phyloP scores from a whole-genome alignment of 2,797 vertebrate species.

The Melanotaenia pygmaea region DNA sequence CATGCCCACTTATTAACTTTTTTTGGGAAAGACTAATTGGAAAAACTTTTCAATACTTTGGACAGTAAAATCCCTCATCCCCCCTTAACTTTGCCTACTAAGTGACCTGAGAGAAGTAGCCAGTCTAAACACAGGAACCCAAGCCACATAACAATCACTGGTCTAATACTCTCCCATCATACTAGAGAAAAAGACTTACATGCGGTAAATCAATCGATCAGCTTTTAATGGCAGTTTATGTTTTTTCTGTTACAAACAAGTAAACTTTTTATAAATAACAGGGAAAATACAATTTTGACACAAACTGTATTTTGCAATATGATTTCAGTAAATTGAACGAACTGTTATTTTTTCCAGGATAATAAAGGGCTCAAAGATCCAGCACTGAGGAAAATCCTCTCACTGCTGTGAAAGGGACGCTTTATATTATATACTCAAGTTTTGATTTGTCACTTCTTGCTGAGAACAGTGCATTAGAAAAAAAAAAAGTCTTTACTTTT shows the following conservation, averaged over 20 bases:
- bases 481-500: neutral
- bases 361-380: constrained; percentile 37
- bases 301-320: constrained; percentile 17
- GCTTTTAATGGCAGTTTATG: neutral
- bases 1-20: no score
- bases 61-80: no score
- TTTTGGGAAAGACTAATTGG: no score
- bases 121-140: no score
- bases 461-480: neutral
- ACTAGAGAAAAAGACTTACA: no score
- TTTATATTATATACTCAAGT: constrained; percentile 19
- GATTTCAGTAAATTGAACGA: constrained; percentile 25
- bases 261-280: constrained; percentile 4
- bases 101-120: no score
- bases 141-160: no score
- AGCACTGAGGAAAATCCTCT: constrained; percentile 15
- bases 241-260: neutral
- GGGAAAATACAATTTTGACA: constrained; percentile 7
- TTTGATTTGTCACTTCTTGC: constrained; percentile 40
- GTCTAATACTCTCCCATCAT: no score
- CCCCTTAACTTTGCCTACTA: no score
- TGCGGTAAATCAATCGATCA: no score
- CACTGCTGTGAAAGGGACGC: constrained; percentile 6
- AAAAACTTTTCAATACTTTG: no score
- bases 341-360: constrained; percentile 18